These are phyloP conservation scores for Chiloscyllium plagiosum DNA, from an alignment of 2,113 vertebrate species.

Conservation along the genomic window DNA sequence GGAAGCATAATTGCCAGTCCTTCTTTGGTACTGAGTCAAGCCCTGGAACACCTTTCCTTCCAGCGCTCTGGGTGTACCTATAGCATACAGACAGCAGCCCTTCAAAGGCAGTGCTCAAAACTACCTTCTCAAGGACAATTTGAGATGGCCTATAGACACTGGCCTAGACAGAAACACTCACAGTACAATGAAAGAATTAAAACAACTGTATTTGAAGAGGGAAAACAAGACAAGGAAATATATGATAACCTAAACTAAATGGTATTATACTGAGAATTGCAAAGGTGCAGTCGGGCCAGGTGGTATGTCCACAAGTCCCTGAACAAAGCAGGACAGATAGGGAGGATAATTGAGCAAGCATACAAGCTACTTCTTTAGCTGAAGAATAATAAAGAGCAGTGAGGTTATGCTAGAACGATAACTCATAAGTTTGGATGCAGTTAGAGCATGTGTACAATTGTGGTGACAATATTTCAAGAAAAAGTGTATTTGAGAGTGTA, in stretches of 20 bases:
- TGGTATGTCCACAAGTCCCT: neutral
- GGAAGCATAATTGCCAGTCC: too few relatives aligned
- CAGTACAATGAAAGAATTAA: too few relatives aligned
- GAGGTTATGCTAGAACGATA: neutral
- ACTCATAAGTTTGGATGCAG: neutral
- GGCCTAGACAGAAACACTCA: too few relatives aligned
- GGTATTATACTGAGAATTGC: neutral
- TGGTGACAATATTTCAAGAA: neutral
- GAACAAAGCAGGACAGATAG: neutral
- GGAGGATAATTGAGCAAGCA: neutral
- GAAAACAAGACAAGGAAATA: neutral
- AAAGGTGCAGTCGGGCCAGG: neutral
- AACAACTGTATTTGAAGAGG: neutral
- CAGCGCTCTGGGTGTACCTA: too few relatives aligned
- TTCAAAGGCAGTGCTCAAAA: too few relatives aligned
- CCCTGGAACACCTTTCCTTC: too few relatives aligned
- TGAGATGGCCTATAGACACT: too few relatives aligned
- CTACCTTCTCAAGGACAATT: too few relatives aligned
- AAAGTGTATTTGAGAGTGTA: neutral
- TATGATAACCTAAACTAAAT: neutral
- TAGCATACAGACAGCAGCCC: too few relatives aligned
- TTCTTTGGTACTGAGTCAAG: too few relatives aligned
- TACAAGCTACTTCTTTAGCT: neutral
- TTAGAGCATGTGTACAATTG: too few relatives aligned
- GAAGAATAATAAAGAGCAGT: neutral